phyloP scores from a whole-genome alignment of 2,113 vertebrate genomes.

The Acanthochromis polyacanthus region DNA sequence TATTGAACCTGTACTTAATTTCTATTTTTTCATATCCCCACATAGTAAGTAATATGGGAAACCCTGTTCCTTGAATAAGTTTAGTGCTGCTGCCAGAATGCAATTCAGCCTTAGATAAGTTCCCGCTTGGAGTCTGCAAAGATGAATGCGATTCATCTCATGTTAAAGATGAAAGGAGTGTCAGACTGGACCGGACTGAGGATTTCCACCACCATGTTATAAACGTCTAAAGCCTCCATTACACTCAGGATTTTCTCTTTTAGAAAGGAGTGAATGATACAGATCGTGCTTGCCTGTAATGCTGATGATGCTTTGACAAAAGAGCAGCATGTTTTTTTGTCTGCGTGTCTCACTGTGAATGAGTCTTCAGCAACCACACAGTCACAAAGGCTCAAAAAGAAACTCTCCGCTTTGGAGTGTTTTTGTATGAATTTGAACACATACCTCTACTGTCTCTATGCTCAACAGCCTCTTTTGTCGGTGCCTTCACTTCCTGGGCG shows the following conservation, averaged over 20 bases:
- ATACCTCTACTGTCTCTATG: conserved; percentile 55
- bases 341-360: conserved; percentile 49
- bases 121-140: conserved; percentile 6
- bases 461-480: conserved; percentile 68
- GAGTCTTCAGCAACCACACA: conserved; percentile 40
- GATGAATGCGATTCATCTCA: conserved; percentile 4
- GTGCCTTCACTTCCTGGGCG: conserved; percentile 31
- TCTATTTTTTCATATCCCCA: not conserved
- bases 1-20: not conserved
- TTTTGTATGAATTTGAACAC: conserved; percentile 68
- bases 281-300: conserved; percentile 11
- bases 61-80: conserved; percentile 17
- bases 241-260: conserved; percentile 8
- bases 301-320: conserved; percentile 38
- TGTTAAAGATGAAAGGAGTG: conserved; percentile 34
- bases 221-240: conserved; percentile 12
- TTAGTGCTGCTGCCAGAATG: conserved; percentile 20
- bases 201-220: conserved; percentile 5
- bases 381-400: conserved; percentile 33
- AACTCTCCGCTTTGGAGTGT: conserved; percentile 47
- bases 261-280: conserved; percentile 12
- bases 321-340: conserved; percentile 52
- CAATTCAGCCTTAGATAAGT: not conserved
- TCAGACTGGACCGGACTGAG: conserved; percentile 9
- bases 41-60: conserved; percentile 13